These are phyloP conservation scores for Crotalus viridis DNA, from an alignment of 2,113 vertebrate species.

Conservation along the genomic window DNA sequence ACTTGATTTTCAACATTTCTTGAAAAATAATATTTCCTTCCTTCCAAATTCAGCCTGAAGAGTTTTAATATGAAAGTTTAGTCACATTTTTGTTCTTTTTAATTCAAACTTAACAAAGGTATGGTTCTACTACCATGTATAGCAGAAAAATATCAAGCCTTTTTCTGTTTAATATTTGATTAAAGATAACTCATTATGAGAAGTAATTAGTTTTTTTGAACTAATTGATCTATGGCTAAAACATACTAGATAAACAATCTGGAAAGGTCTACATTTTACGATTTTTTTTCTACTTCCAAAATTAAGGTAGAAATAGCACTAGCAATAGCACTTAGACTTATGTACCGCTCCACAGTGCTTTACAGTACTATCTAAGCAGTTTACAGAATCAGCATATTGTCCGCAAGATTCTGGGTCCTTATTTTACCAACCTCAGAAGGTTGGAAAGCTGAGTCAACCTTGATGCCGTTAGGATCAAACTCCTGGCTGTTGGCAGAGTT, in stretches of 20 bases:
- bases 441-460: neutral
- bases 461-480: neutral
- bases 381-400: neutral
- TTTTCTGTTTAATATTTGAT: neutral
- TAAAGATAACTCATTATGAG: neutral
- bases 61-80: neutral
- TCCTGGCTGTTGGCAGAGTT: neutral
- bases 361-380: neutral
- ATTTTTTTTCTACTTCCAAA: neutral
- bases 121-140: neutral
- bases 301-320: neutral
- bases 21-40: neutral
- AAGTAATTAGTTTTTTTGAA: neutral
- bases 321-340: neutral
- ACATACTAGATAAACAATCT: neutral
- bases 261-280: neutral
- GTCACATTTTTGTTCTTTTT: neutral
- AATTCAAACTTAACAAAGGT: neutral
- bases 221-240: neutral
- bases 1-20: neutral
- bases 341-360: no score
- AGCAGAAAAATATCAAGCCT: neutral
- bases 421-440: neutral
- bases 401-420: neutral
- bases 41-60: neutral